Conservation (phyloP, 2,888 invertebrate genomes). For the Sicus ferrugineus region DNA sequence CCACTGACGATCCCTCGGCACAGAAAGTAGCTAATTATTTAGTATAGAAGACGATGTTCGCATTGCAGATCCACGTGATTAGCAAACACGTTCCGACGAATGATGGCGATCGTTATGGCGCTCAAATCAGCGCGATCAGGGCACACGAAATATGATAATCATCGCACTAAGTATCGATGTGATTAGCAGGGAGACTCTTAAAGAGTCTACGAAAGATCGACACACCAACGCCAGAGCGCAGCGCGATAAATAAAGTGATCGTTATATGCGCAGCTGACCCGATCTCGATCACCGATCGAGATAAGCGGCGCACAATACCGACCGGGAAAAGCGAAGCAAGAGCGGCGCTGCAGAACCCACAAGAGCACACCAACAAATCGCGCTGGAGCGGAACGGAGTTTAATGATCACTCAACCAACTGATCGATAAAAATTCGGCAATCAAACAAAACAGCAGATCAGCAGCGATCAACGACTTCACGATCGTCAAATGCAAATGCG, state of each 20-base stretch:
- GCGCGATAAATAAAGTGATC: background rate
- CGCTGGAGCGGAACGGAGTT: background rate
- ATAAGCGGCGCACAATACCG: background rate
- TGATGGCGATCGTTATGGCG: constrained; percentile 1
- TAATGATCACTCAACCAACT: background rate
- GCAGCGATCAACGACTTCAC: constrained; percentile 1
- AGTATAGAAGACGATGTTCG: background rate
- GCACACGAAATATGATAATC: constrained; percentile 10
- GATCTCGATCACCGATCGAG: background rate
- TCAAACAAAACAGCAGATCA: background rate
- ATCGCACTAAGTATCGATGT: background rate
- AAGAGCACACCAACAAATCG: background rate
- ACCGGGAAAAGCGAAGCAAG: background rate
- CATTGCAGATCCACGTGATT: constrained; percentile 8
- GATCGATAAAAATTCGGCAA: background rate
- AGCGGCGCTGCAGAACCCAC: background rate
- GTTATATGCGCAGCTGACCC: background rate
- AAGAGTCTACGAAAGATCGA: background rate
- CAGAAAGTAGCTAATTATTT: constrained; percentile 5
- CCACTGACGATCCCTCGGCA: background rate
- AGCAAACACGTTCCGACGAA: background rate
- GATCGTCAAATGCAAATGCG: background rate
- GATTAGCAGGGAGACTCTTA: background rate
- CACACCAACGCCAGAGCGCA: background rate
- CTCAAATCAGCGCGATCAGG: constrained; percentile 6